phyloP scores from a whole-genome alignment of 2,888 invertebrate species.

The Drosophila subsilvestris region DNA sequence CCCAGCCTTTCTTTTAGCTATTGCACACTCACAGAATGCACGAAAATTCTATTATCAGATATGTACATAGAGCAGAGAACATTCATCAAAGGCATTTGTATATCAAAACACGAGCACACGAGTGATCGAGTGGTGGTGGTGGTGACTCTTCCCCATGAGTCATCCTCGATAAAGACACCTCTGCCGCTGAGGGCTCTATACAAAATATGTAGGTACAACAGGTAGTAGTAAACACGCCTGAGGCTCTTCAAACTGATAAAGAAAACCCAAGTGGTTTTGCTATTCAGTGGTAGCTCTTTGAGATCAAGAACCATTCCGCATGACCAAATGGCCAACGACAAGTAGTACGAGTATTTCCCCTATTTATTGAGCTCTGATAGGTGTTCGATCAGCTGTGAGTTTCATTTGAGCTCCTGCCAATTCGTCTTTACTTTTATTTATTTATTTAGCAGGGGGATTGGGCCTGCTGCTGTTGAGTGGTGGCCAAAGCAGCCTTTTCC shows the following conservation, averaged over 20 bases:
- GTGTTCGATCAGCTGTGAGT: slow-evolving; percentile 11
- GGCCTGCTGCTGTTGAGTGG: too few species aligned
- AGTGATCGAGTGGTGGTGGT: neutral
- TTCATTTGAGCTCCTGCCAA: too few species aligned
- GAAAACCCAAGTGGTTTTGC: neutral
- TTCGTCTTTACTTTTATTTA: too few species aligned
- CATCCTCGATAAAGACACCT: slow-evolving; percentile 23
- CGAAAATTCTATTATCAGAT: neutral
- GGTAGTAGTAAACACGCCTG: slow-evolving; percentile 15
- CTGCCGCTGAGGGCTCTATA: neutral
- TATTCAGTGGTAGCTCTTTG: neutral
- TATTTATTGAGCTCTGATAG: neutral
- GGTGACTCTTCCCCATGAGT: slow-evolving; percentile 13
- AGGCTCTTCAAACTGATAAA: slow-evolving; percentile 3
- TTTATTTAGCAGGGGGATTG: too few species aligned
- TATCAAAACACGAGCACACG: slow-evolving; percentile 16
- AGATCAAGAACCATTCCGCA: slow-evolving; percentile 15
- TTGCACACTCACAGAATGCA: neutral
- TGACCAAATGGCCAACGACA: slow-evolving; percentile 1
- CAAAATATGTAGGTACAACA: too few species aligned
- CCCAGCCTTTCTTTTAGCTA: neutral
- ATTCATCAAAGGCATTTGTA: neutral
- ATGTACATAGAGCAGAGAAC: neutral
- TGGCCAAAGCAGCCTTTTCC: neutral
- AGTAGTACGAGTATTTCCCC: slow-evolving; percentile 3